Base-by-base conservation (phyloP, 1,140 invertebrate species). In the Bilobella aurantiaca region DNA sequence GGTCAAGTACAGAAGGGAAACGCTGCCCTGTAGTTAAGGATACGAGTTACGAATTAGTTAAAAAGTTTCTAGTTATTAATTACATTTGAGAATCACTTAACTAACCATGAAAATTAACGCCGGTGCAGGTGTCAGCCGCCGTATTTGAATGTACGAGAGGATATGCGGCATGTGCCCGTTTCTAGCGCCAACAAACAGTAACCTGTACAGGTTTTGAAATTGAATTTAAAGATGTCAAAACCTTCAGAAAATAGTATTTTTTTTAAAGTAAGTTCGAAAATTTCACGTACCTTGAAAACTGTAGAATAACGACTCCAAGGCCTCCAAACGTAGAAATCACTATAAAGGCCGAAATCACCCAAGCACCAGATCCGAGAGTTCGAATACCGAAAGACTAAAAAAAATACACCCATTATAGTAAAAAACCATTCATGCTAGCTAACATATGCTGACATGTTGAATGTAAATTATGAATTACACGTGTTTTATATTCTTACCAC, bases 131-230 rank as follows among this genome's bases (percentile, higher is more conserved):
- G 93, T 96, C 60, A 88, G 79, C 74, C 86, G 85, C 65, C 85
- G 85, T 18, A 92, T 79, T 75, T 93, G 90, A 53, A 97, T 92
- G 27, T 94, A 82, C 0, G 92, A 87, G 73, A 97, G 86, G 30
- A 90, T 86, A 67, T 86, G 81, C 0, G 92, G 91, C 59, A 97
- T 81, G 76, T 95, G 91, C 1, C 91, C 91, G 74, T 93, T 87
- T 46, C 92, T 81, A 0, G 91, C 93, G 1, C 93, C 93, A 28
- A 94, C 93, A 76, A 96, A 96, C 74, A 93, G 92, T 18, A 96
- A 77, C 65, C 83, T 81, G 69, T n/a, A 74, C 70, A 37, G 31
- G n/a, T n/a, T n/a, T n/a, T n/a, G n/a, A n/a, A n/a, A n/a, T n/a
- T n/a, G 5, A 27, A 42, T 25, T 25, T 14, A 18, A 29, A 37